Evolutionary conservation across 2,113 vertebrate genomes (phyloP).

Genomic region (Chaetodon trifascialis): DNA sequence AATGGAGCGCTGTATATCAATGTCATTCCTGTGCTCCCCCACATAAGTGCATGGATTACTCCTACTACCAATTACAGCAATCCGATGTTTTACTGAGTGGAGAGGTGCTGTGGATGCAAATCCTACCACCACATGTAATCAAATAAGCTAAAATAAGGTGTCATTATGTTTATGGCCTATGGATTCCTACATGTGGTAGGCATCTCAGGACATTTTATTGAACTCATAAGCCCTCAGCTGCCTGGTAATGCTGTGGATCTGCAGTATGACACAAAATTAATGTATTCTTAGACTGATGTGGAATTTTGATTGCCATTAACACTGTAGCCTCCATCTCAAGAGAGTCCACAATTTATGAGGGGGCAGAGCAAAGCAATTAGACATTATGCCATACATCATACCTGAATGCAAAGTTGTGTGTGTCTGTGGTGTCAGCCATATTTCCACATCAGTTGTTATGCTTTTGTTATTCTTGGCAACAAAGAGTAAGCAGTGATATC

Average conservation of each 20-base stretch:
- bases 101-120: conserved; percentile 69
- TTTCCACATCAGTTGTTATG: conserved; percentile 66
- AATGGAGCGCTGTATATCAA: conserved; percentile 86
- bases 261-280: conserved; percentile 40
- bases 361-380: conserved; percentile 62
- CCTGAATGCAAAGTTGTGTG: conserved; percentile 59
- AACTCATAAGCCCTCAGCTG: conserved; percentile 50
- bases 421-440: conserved; percentile 43
- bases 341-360: conserved; percentile 63
- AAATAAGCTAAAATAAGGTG: conserved; percentile 67
- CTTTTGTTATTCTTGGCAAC: conserved; percentile 70
- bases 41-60: conserved; percentile 78
- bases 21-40: conserved; percentile 80
- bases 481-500: conserved; percentile 58
- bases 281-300: conserved; percentile 19
- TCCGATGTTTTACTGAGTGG: conserved; percentile 68
- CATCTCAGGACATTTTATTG: conserved; percentile 40
- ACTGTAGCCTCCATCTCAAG: conserved; percentile 55
- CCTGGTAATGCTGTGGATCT: conserved; percentile 17
- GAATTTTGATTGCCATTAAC: conserved; percentile 64
- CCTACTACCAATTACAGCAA: conserved; percentile 72
- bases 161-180: conserved; percentile 73
- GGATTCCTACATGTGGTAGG: conserved; percentile 59
- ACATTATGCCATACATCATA: conserved; percentile 55
- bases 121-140: conserved; percentile 54